Conservation (phyloP, 1,140 invertebrate genomes). For the Musca vetustissima region DNA sequence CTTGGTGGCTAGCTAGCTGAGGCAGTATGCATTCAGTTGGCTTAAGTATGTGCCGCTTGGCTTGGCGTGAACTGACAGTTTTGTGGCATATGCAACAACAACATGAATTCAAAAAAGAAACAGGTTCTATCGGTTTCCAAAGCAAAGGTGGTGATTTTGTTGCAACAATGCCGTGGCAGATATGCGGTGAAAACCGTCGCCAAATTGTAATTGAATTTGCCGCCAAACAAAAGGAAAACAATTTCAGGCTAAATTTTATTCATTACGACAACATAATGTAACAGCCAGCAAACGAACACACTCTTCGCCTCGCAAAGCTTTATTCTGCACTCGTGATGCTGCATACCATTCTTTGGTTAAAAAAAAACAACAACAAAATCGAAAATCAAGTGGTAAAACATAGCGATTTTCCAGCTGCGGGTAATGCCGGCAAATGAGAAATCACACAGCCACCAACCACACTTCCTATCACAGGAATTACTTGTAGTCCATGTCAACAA, state of each 20-base stretch:
- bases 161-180: background rate
- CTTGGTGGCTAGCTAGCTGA: background rate
- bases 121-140: background rate
- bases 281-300: too few relatives aligned
- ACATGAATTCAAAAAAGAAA: background rate
- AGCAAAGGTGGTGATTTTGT: background rate
- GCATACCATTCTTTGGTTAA: too few relatives aligned
- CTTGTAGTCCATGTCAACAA: too few relatives aligned
- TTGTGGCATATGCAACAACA: background rate
- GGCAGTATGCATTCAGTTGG: background rate
- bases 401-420: too few relatives aligned
- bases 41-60: background rate
- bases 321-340: too few relatives aligned
- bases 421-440: too few relatives aligned
- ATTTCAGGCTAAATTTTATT: conserved; percentile 7
- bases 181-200: conserved; percentile 16
- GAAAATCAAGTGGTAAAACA: too few relatives aligned
- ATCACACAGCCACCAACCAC: too few relatives aligned
- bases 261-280: too few relatives aligned
- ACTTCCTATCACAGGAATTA: too few relatives aligned
- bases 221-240: conserved; percentile 13
- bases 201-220: conserved; percentile 19
- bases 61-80: background rate
- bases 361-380: too few relatives aligned
- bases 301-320: too few relatives aligned